Evolutionary conservation across 2,888 invertebrate genomes (phyloP).

Genomic region (Plagodis pulveraria): DNA sequence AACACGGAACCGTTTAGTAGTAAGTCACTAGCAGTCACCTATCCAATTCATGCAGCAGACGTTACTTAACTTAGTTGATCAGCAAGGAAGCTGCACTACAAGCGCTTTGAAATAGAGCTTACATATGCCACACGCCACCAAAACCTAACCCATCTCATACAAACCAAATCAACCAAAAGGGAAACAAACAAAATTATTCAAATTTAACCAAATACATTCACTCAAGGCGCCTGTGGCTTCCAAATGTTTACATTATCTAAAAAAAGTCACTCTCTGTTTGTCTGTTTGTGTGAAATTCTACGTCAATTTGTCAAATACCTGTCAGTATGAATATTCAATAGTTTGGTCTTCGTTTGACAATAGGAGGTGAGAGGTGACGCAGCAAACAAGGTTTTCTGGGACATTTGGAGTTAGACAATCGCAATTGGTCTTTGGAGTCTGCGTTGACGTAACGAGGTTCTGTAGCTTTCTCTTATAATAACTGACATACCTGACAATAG

Average conservation of each 20-base stretch:
- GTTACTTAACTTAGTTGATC: too few relatives aligned
- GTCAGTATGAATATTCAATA: conserved; percentile 73
- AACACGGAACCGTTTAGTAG: too few relatives aligned
- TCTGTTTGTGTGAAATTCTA: conserved; percentile 81
- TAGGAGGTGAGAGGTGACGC: conserved; percentile 39
- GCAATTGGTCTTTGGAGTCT: conserved; percentile 1
- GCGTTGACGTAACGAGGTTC: neutral
- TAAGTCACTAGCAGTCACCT: too few relatives aligned
- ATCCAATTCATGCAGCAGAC: too few relatives aligned
- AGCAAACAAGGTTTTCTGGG: conserved; percentile 19
- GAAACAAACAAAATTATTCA: conserved; percentile 53
- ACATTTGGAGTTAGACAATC: conserved; percentile 5
- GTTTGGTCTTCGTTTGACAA: conserved; percentile 51
- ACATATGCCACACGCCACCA: conserved; percentile 5
- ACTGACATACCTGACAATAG: too few relatives aligned
- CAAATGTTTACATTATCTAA: conserved; percentile 49
- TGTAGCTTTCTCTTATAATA: neutral
- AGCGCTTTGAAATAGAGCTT: neutral
- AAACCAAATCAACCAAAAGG: conserved; percentile 28
- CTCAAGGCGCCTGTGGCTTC: conserved; percentile 48
- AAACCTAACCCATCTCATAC: conserved; percentile 4
- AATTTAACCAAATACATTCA: conserved; percentile 65
- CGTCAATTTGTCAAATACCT: conserved; percentile 76
- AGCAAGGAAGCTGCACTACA: too few relatives aligned
- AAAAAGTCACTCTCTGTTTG: conserved; percentile 42